Conservation (phyloP, 92 coral and sea anemone species). For the Micromussa lordhowensis region DNA sequence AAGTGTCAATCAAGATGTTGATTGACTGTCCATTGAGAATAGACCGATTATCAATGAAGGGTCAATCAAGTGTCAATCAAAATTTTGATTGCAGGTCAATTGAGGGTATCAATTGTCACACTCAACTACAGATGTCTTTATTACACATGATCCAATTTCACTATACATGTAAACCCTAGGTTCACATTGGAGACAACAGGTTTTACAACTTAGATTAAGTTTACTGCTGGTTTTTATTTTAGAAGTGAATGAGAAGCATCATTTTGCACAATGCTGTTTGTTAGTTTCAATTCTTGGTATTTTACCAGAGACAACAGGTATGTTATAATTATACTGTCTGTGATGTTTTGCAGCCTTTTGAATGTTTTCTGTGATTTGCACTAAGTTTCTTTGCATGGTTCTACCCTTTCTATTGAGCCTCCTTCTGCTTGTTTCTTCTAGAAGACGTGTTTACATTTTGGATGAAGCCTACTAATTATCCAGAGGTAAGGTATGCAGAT, state of each 20-base stretch:
- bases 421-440: conserved; percentile 27
- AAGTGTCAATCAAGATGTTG: too few species aligned
- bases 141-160: too few species aligned
- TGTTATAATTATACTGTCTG: neutral
- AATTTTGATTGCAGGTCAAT: too few species aligned
- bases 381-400: neutral
- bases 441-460: conserved; percentile 79
- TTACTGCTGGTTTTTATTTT: conserved; percentile 37
- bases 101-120: too few species aligned
- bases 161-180: too few species aligned
- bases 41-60: too few species aligned
- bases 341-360: neutral
- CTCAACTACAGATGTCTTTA: too few species aligned
- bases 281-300: conserved; percentile 49
- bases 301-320: conserved; percentile 63
- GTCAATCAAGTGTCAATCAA: too few species aligned
- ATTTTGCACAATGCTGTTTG: conserved; percentile 59
- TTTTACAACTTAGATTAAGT: too few species aligned
- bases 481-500: conserved; percentile 73
- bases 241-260: conserved; percentile 28
- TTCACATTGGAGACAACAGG: too few species aligned
- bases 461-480: conserved; percentile 74
- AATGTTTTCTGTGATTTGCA: neutral
- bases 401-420: neutral
- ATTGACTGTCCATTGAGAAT: too few species aligned